Conservation (phyloP, 2,113 vertebrate species). For the Myiagra hebetior region DNA sequence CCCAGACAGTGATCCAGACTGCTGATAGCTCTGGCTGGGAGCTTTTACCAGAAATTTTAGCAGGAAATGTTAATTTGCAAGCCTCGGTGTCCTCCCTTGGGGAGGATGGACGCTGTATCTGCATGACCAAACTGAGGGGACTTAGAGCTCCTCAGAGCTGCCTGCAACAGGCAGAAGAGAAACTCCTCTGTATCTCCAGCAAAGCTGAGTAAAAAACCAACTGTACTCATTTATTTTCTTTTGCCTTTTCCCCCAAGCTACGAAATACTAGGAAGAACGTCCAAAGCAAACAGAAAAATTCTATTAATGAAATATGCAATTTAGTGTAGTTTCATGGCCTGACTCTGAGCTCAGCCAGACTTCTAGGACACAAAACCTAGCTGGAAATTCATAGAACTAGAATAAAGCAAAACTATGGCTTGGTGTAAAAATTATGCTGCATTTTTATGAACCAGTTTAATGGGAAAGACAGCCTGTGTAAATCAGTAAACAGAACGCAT, state of each 20-base stretch:
- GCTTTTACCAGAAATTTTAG: slow-evolving; percentile 62
- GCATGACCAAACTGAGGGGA: background rate
- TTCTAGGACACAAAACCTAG: background rate
- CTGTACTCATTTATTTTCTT: slow-evolving; percentile 27
- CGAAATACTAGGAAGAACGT: background rate
- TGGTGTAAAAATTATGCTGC: background rate
- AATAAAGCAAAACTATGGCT: background rate
- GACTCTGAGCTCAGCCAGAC: background rate
- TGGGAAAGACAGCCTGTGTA: background rate
- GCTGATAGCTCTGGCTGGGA: slow-evolving; percentile 58
- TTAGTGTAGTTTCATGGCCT: background rate
- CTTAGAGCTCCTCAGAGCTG: background rate
- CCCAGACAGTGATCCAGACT: slow-evolving; percentile 62
- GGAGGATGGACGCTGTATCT: background rate
- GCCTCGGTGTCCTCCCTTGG: slow-evolving; percentile 15
- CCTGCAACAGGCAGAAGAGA: background rate
- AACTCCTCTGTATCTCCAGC: background rate
- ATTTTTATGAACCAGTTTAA: background rate
- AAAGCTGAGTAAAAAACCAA: background rate
- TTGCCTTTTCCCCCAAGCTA: background rate
- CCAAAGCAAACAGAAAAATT: slow-evolving; percentile 40
- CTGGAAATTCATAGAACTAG: background rate
- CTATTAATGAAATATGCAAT: slow-evolving; percentile 34
- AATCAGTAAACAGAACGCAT: background rate
- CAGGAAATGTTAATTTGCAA: slow-evolving; percentile 57